A percentile compares a stretch with the other conserved stretches of the same genome.
Evolutionary conservation across 2,797 vertebrate species (phyloP).

Genomic region (Hephaestus fuliginosus): DNA sequence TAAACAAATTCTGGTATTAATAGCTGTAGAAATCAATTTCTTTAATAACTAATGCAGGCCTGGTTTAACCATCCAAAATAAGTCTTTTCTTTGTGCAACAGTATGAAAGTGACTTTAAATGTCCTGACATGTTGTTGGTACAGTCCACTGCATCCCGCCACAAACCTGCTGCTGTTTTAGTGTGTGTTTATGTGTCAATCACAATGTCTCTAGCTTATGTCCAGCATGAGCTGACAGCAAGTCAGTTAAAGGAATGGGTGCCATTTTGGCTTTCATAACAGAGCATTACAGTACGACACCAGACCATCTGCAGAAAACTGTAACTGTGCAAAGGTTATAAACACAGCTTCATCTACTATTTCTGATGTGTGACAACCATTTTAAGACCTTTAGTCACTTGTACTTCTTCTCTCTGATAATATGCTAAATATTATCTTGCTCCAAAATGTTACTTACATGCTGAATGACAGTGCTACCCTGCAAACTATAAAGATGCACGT

Average conservation of each 20-base stretch:
- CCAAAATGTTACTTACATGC: not conserved
- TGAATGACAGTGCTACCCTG: not conserved
- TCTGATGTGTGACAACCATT: not conserved
- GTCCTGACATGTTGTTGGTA: not conserved
- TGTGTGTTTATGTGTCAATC: too few species aligned
- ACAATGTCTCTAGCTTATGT: not conserved
- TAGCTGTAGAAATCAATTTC: not conserved
- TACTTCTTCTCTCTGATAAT: too few species aligned
- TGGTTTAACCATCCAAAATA: too few species aligned
- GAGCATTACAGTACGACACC: not conserved
- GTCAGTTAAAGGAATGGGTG: not conserved
- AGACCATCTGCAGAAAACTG: not conserved
- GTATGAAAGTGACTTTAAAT: not conserved
- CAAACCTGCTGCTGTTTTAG: conserved; percentile 3
- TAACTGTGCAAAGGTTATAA: not conserved
- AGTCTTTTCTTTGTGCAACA: not conserved
- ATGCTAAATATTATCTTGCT: too few species aligned
- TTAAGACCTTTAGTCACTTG: too few species aligned
- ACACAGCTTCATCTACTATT: not conserved
- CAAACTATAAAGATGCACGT: too few species aligned
- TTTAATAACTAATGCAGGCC: not conserved
- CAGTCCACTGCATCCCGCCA: conserved; percentile 1
- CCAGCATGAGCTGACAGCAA: not conserved
- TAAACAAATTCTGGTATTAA: not conserved
- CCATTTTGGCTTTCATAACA: not conserved